A percentile compares a stretch with the other conserved stretches of the same genome.
These are phyloP conservation scores for Phanerotoma sp. DNA, from an alignment of 2,888 invertebrate species.

Conservation along the genomic window DNA sequence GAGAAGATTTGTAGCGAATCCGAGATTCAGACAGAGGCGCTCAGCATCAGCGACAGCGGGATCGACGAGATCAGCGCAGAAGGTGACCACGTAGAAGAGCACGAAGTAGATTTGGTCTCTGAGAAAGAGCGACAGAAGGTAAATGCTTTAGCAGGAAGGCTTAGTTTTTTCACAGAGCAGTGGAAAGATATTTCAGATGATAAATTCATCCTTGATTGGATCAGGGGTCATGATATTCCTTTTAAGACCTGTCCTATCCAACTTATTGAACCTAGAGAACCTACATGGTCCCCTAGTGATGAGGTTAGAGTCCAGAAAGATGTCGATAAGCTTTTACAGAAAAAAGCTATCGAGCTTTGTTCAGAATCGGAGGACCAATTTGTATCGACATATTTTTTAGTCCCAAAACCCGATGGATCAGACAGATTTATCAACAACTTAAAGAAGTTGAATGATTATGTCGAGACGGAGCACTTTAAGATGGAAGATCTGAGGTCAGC, in stretches of 20 bases:
- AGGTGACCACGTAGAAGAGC: conserved; percentile 3
- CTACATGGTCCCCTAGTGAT: conserved; percentile 2
- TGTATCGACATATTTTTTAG: not conserved
- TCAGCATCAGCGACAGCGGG: not conserved
- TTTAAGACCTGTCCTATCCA: not conserved
- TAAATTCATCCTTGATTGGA: not conserved
- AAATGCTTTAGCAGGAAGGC: not conserved
- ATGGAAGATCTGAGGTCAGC: not conserved
- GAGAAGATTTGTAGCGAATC: conserved; percentile 7
- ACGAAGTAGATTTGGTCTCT: conserved; percentile 5
- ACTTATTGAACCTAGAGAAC: not conserved
- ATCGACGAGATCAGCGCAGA: conserved; percentile 1
- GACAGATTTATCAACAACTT: not conserved
- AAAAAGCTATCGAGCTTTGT: not conserved
- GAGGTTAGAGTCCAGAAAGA: not conserved
- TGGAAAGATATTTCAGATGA: not conserved
- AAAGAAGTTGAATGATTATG: not conserved
- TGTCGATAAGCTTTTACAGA: not conserved
- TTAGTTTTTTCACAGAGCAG: not conserved
- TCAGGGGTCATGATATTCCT: not conserved
- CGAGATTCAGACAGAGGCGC: not conserved
- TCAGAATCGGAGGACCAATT: not conserved
- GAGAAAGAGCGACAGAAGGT: not conserved
- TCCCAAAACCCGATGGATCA: not conserved
- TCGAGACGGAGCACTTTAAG: not conserved